These are phyloP conservation scores for Aspidiotus rigidus DNA, from an alignment of 2,888 invertebrate species.

Conservation along the genomic window DNA sequence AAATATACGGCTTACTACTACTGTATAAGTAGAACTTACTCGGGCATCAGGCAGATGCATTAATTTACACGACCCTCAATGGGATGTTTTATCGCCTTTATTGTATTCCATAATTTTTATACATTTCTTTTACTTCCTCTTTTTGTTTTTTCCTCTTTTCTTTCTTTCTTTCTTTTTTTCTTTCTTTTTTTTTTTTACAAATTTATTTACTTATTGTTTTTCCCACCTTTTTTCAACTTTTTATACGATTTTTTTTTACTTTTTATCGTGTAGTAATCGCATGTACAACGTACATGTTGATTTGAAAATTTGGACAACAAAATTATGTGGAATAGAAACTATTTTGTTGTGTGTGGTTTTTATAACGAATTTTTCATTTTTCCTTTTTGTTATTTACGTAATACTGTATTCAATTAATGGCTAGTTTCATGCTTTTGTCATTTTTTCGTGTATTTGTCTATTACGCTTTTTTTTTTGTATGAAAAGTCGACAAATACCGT, in stretches of 20 bases:
- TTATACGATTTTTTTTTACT: too few species aligned
- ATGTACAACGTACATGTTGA: too few species aligned
- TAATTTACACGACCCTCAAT: background rate
- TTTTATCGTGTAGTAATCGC: too few species aligned
- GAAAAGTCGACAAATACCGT: too few species aligned
- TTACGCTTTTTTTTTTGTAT: too few species aligned
- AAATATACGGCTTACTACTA: too few species aligned
- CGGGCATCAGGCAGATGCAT: background rate
- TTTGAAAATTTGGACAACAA: too few species aligned
- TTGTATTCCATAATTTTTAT: conserved; percentile 2
- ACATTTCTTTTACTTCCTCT: background rate
- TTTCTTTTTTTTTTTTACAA: background rate
- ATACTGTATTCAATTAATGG: too few species aligned
- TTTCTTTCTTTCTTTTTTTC: background rate
- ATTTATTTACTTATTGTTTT: too few species aligned
- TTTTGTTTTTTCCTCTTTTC: background rate
- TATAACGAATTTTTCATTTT: background rate
- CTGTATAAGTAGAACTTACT: background rate
- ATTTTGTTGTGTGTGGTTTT: background rate
- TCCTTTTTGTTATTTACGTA: background rate
- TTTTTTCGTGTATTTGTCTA: background rate
- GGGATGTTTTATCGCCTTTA: background rate
- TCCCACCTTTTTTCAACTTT: too few species aligned
- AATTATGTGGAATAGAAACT: too few species aligned
- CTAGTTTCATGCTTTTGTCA: background rate